Conservation (phyloP, 1,140 invertebrate genomes). For the Elymnias hypermnestra region DNA sequence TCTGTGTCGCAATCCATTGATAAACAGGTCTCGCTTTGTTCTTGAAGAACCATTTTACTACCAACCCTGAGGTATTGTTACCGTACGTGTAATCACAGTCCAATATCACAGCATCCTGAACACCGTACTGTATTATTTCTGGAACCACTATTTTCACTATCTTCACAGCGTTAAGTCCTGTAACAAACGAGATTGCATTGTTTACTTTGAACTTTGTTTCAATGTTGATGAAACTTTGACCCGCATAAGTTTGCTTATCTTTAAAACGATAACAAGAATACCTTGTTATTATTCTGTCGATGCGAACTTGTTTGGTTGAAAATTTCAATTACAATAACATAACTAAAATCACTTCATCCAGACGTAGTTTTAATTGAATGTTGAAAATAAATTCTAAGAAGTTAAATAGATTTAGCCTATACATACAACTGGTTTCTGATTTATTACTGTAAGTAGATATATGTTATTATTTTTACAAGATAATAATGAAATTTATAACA, state of each 20-base stretch:
- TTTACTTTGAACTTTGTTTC: slow-evolving; percentile 10
- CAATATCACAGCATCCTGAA: slow-evolving; percentile 80
- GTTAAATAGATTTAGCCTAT: too few relatives aligned
- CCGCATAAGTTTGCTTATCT: slow-evolving; percentile 2
- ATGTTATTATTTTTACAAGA: too few relatives aligned
- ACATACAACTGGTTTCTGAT: too few relatives aligned
- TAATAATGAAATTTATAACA: too few relatives aligned
- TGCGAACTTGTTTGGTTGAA: background rate
- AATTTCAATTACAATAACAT: background rate
- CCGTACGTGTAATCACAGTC: slow-evolving; percentile 85
- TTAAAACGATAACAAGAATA: slow-evolving; percentile 10
- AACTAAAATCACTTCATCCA: too few relatives aligned
- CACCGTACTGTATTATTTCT: slow-evolving; percentile 80
- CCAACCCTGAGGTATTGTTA: slow-evolving; percentile 78
- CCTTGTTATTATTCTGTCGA: slow-evolving; percentile 1
- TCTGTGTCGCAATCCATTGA: slow-evolving; percentile 84
- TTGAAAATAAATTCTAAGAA: too few relatives aligned
- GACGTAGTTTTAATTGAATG: background rate
- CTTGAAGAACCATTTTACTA: slow-evolving; percentile 89
- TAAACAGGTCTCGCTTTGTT: slow-evolving; percentile 81
- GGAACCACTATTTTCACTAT: slow-evolving; percentile 84
- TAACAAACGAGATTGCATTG: slow-evolving; percentile 45
- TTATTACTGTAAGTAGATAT: too few relatives aligned
- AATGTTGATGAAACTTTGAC: slow-evolving; percentile 8
- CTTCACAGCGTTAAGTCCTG: slow-evolving; percentile 70